Percentiles rank a stretch among this genome's conserved stretches.
phyloP scores from a whole-genome alignment of 1,140 invertebrate genomes.

The Drosophila melanogaster region DNA sequence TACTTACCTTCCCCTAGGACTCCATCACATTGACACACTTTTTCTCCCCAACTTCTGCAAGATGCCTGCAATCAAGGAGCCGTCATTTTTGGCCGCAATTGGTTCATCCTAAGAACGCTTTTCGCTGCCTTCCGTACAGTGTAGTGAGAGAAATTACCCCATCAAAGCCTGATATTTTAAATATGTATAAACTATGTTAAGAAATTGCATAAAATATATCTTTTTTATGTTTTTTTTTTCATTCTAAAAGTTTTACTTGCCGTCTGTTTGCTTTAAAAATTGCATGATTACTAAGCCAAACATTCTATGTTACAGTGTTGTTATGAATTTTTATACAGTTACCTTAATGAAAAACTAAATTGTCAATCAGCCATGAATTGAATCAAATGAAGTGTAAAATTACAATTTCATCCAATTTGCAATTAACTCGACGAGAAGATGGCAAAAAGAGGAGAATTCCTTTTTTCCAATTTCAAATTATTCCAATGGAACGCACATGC shows the following conservation, averaged over 20 bases:
- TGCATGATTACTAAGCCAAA: not conserved
- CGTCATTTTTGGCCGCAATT: conserved; percentile 44
- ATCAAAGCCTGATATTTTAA: too few species aligned
- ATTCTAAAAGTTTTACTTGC: not conserved
- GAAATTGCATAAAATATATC: too few species aligned
- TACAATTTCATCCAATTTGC: conserved; percentile 84
- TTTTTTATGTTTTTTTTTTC: too few species aligned
- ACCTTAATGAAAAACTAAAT: conserved; percentile 84
- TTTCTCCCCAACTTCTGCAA: conserved; percentile 6
- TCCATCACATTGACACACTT: conserved; percentile 39
- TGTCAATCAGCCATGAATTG: conserved; percentile 84
- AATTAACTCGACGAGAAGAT: conserved; percentile 83
- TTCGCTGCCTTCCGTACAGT: not conserved
- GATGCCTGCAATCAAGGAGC: conserved; percentile 36
- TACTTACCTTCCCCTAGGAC: conserved; percentile 2
- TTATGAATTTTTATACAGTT: conserved; percentile 28
- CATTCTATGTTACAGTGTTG: conserved; percentile 1
- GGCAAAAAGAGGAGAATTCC: conserved; percentile 39
- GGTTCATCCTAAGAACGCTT: conserved; percentile 13
- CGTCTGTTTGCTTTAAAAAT: not conserved
- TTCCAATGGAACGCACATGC: conserved; percentile 77
- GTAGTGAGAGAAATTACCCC: not conserved
- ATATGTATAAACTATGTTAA: too few species aligned
- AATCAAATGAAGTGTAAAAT: conserved; percentile 84
- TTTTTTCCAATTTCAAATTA: conserved; percentile 79